Conservation (phyloP, 1,140 invertebrate genomes). For the Bombus pyrosoma region DNA sequence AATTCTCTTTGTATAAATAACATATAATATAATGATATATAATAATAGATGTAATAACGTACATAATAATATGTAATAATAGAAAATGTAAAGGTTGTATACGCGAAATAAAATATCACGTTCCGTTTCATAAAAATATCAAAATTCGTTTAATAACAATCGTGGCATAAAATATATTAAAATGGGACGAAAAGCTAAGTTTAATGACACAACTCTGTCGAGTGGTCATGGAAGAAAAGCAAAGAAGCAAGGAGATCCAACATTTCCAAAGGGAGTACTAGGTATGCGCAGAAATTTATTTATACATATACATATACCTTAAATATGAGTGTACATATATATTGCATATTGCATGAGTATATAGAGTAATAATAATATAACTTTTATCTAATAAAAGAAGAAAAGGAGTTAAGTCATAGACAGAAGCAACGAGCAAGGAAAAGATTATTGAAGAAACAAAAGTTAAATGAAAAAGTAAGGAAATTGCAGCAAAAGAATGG, state of each 20-base stretch:
- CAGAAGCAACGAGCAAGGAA: slow-evolving; percentile 87
- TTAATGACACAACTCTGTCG: slow-evolving; percentile 86
- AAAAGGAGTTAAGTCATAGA: slow-evolving; percentile 85
- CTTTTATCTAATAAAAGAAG: slow-evolving; percentile 76
- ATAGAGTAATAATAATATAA: not conserved
- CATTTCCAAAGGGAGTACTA: slow-evolving; percentile 85
- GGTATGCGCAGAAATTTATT: slow-evolving; percentile 74
- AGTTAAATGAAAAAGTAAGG: slow-evolving; percentile 79
- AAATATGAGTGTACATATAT: no score
- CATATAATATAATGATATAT: not conserved
- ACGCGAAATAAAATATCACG: not conserved
- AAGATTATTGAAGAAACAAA: slow-evolving; percentile 84
- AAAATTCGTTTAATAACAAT: not conserved
- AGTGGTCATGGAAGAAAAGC: slow-evolving; percentile 93
- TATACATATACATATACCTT: not conserved
- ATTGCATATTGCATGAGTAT: not conserved
- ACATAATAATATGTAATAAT: not conserved
- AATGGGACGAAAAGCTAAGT: slow-evolving; percentile 95
- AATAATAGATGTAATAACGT: not conserved
- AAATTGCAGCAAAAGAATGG: slow-evolving; percentile 62
- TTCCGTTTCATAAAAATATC: not conserved
- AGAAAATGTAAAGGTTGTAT: not conserved
- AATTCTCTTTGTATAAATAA: not conserved
- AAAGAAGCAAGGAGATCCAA: slow-evolving; percentile 91
- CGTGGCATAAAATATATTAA: not conserved